Evolutionary conservation across 2,888 invertebrate genomes (phyloP).

Genomic region (Nomada fucata): DNA sequence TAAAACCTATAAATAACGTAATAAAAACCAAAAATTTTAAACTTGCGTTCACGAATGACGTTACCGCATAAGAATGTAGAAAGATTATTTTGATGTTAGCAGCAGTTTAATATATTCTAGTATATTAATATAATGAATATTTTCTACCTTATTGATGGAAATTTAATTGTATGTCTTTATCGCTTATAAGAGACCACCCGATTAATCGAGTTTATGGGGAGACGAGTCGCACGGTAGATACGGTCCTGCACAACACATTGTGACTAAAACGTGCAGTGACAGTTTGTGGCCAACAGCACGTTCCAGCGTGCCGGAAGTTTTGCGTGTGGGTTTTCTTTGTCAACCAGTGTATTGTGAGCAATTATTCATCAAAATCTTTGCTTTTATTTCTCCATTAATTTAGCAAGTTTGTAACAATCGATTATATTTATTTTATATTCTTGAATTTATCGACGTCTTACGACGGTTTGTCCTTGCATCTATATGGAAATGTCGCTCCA

Average conservation of each 20-base stretch:
- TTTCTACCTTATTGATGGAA: too few species aligned
- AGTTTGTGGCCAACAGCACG: constrained; percentile 53
- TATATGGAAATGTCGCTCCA: constrained; percentile 8
- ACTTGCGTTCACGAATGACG: background rate
- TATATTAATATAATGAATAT: background rate
- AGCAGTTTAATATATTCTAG: background rate
- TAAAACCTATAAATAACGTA: background rate
- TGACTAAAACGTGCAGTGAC: constrained; percentile 46
- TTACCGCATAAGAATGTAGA: constrained; percentile 4
- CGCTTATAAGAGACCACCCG: background rate
- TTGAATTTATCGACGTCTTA: background rate
- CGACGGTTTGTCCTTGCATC: constrained; percentile 5
- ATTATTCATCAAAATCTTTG: background rate
- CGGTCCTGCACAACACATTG: constrained; percentile 45
- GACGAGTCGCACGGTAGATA: background rate
- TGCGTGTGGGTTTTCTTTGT: constrained; percentile 1
- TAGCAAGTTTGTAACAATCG: background rate
- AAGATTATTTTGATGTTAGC: background rate
- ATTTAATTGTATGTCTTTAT: background rate
- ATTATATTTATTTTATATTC: background rate
- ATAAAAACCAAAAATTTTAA: background rate
- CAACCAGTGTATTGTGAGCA: background rate
- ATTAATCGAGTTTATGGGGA: background rate
- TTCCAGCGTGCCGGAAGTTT: constrained; percentile 42
- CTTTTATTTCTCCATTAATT: background rate